phyloP scores from a whole-genome alignment of 1,140 invertebrate species.

The Muscidifurax raptorellus region DNA sequence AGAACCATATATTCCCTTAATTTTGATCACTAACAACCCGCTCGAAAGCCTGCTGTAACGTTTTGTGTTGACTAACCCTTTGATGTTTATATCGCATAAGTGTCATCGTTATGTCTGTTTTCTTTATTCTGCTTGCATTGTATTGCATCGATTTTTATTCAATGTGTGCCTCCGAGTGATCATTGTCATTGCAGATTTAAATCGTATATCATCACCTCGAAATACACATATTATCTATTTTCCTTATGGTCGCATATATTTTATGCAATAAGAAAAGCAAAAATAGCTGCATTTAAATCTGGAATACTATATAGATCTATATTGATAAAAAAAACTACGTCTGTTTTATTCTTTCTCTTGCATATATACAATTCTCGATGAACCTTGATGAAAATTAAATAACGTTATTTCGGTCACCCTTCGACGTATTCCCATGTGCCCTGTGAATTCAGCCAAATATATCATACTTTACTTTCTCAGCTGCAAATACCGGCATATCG shows the following conservation, averaged over 20 bases:
- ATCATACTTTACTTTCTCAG: background rate
- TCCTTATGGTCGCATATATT: too few relatives aligned
- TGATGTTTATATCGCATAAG: conserved; percentile 2
- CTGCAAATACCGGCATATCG: background rate
- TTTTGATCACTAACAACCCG: conserved; percentile 37
- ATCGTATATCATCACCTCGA: background rate
- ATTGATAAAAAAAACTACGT: background rate
- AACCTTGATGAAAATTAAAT: too few relatives aligned
- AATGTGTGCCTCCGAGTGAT: conserved; percentile 30
- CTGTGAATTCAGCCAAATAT: too few relatives aligned
- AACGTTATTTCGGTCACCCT: too few relatives aligned
- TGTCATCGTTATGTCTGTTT: conserved; percentile 43
- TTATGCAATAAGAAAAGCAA: too few relatives aligned
- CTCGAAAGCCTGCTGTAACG: conserved; percentile 35
- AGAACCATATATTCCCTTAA: conserved; percentile 2
- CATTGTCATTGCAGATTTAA: background rate
- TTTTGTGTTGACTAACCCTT: conserved; percentile 31
- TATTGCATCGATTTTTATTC: conserved; percentile 40
- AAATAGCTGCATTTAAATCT: conserved; percentile 35
- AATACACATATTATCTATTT: too few relatives aligned
- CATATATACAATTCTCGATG: too few relatives aligned
- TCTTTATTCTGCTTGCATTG: conserved; percentile 40
- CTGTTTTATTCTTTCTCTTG: background rate
- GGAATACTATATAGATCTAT: background rate
- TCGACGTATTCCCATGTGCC: too few relatives aligned